Conservation (phyloP, 2,888 invertebrate genomes). For the Agrochola macilenta region DNA sequence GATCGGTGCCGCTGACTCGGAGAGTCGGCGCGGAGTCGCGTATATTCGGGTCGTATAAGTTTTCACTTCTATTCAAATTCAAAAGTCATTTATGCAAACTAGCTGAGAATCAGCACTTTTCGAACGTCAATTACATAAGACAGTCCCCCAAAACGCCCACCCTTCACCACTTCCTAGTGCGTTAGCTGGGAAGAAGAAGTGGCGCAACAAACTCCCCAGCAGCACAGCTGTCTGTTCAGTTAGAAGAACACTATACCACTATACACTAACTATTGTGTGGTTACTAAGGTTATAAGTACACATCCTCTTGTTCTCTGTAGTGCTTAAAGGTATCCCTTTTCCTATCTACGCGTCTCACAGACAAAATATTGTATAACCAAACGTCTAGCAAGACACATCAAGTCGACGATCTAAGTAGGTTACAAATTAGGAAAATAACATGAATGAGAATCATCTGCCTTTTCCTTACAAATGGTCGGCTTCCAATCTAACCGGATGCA, state of each 20-base stretch:
- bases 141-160: no score
- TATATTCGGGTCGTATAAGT: background rate
- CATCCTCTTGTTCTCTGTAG: background rate
- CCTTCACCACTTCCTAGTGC: no score
- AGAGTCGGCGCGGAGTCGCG: background rate
- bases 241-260: no score
- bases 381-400: background rate
- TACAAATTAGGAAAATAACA: background rate
- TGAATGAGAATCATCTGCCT: background rate
- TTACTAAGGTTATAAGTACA: no score
- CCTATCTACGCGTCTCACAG: background rate
- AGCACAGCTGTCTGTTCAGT: no score
- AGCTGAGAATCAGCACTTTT: no score
- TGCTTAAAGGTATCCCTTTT: background rate
- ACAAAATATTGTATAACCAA: background rate
- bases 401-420: background rate
- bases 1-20: background rate
- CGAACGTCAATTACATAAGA: no score
- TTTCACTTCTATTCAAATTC: background rate
- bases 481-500: background rate
- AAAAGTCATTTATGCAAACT: no score
- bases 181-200: no score
- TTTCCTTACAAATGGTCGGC: background rate
- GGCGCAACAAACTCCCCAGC: no score
- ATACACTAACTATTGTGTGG: no score